Percentiles rank a stretch among this genome's conserved stretches.
Conservation (phyloP, 2,797 vertebrate genomes). For the Poecilia picta region DNA sequence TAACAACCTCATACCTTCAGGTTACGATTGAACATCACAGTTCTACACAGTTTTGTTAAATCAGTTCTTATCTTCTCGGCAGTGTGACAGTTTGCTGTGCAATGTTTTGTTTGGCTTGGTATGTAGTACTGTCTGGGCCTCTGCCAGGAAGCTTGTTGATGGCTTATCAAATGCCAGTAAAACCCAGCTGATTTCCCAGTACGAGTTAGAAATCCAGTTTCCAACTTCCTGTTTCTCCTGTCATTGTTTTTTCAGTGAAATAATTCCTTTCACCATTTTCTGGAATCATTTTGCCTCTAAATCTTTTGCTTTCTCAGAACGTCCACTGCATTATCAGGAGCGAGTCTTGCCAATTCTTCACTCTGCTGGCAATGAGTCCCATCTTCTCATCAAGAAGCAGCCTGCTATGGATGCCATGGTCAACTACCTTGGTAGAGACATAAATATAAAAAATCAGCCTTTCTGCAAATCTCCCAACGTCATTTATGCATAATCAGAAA, state of each 20-base stretch:
- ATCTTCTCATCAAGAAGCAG: conserved; percentile 91
- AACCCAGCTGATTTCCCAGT: conserved; percentile 18
- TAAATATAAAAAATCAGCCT: not conserved
- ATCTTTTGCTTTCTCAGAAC: conserved; percentile 78
- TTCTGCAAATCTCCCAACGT: not conserved
- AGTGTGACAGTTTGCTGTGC: conserved; percentile 9
- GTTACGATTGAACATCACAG: too few relatives aligned
- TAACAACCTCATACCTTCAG: too few relatives aligned
- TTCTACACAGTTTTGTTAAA: too few relatives aligned
- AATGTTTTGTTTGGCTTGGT: conserved; percentile 30
- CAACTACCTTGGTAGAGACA: conserved; percentile 84
- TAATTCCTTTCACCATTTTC: not conserved
- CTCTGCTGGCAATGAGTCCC: conserved; percentile 85
- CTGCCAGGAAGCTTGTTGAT: conserved; percentile 25
- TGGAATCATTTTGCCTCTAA: not conserved
- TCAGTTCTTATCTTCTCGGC: conserved; percentile 5
- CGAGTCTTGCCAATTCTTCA: conserved; percentile 91
- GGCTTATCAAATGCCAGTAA: conserved; percentile 38
- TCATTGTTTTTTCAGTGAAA: not conserved
- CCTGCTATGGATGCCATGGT: conserved; percentile 89
- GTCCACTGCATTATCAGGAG: conserved; percentile 90
- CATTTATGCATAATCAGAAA: not conserved
- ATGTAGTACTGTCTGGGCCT: conserved; percentile 55
- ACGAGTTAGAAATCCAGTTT: not conserved
- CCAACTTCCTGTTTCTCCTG: not conserved